Evolutionary conservation across 2,888 invertebrate genomes (phyloP), one percentile per base, ranked within the genome.

Genomic region (Eristalinus sepulchralis): DNA sequence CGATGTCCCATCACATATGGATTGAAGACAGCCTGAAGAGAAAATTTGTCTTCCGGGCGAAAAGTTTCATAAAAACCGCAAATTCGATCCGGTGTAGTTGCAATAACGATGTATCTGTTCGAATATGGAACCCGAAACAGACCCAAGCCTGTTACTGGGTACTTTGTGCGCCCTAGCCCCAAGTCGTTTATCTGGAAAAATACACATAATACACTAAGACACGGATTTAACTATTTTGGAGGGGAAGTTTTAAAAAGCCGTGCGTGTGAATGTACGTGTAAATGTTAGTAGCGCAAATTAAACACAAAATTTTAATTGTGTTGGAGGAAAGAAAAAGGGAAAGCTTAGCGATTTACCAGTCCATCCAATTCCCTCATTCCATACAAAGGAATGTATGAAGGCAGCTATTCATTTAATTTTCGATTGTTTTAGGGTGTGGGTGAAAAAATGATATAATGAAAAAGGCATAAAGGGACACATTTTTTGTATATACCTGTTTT

Each of bases 31-130:
- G 90, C 75, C 53, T 92, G 91, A n/a, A 92, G 80, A 0, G 97
- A 94, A 0, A 97, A 96, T 86, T 96, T 96, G 72, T 97, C 97
- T 13, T 97, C 96, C 0, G 94, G 92, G 83, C 95, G 95, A 0
- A 95, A 94, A 70, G 95, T 94, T 1, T 98, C 98, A 85, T 96
- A 95, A 90, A 98, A 98, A 92, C 97, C 97, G 93, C 98, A 98
- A 62, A 99, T 93, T 75, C 97, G 94, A 64, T 95, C 96, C 1
- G 96, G 95, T 4, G 98, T 97, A 0, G 97, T 96, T 2, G 96
- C 96, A 88, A 98, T 95, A 47, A 98, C 95, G 73, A 96, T 95
- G 92, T 96, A 98, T 90, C 95, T 96, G 85, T 95, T 95, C 0
- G 95, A 94, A 67, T 94, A 94, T 11, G 95, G 95, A 79, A 97